These are phyloP conservation scores for Stylophora pistillata DNA, from an alignment of 64 coral and sea anemone species.

Conservation along the genomic window DNA sequence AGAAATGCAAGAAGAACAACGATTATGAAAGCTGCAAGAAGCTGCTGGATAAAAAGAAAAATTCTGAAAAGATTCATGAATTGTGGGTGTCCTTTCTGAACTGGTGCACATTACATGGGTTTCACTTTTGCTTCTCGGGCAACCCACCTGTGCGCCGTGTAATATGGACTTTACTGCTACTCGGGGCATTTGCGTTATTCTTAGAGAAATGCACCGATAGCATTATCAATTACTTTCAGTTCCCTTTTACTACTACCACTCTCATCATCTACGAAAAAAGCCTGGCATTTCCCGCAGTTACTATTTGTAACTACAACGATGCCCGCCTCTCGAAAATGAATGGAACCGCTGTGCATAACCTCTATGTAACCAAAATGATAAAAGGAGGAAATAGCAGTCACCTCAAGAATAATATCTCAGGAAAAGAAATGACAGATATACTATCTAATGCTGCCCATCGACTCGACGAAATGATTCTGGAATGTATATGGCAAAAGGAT, in stretches of 20 bases:
- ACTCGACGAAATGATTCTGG: conserved; percentile 70
- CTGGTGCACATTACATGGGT: conserved; percentile 79
- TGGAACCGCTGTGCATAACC: conserved; percentile 64
- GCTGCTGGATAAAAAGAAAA: conserved; percentile 69
- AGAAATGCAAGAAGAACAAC: conserved; percentile 48
- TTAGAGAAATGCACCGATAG: conserved; percentile 89
- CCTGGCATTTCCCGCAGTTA: conserved; percentile 75
- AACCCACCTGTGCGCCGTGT: conserved; percentile 77
- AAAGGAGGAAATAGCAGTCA: conserved; percentile 54
- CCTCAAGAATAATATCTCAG: conserved; percentile 24
- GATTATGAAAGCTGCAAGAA: conserved; percentile 63
- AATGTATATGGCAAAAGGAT: conserved; percentile 64
- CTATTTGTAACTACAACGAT: conserved; percentile 87
- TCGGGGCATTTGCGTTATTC: conserved; percentile 80
- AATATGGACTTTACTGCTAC: conserved; percentile 76
- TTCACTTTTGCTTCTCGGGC: conserved; percentile 83
- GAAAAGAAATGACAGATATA: conserved; percentile 56
- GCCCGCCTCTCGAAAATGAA: conserved; percentile 84
- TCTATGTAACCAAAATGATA: conserved; percentile 27
- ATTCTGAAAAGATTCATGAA: conserved; percentile 68
- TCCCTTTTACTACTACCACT: conserved; percentile 87
- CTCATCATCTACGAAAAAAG: conserved; percentile 74
- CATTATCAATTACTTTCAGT: conserved; percentile 72
- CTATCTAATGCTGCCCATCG: conserved; percentile 62
- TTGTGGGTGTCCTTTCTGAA: conserved; percentile 75